These are phyloP conservation scores for Phrynocephalus versicolor DNA, from an alignment of 2,113 vertebrate genomes.

Conservation along the genomic window DNA sequence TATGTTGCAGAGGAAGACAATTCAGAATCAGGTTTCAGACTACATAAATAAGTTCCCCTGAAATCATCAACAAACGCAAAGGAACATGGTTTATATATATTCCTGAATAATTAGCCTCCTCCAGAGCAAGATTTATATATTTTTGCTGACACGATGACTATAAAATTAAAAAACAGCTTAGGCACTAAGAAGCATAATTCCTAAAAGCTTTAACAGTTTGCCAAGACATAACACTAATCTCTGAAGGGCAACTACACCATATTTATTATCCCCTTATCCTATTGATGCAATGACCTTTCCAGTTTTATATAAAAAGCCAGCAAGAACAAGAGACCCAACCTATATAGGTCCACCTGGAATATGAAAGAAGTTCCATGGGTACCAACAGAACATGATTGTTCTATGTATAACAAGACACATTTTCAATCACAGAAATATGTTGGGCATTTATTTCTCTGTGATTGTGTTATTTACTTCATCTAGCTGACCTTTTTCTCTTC, in stretches of 20 bases:
- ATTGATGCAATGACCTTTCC: no score
- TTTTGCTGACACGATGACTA: neutral
- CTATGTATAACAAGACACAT: no score
- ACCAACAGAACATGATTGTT: no score
- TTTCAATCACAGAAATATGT: no score
- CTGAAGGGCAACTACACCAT: neutral
- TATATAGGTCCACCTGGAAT: no score
- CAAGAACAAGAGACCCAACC: no score
- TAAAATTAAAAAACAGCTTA: constrained; percentile 2
- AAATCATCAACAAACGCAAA: neutral
- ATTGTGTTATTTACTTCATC: no score
- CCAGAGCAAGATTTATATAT: neutral
- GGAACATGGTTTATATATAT: neutral
- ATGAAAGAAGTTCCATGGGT: no score
- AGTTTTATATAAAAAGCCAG: no score
- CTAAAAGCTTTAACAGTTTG: neutral
- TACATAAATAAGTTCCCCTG: neutral
- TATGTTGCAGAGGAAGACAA: neutral
- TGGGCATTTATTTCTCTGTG: no score
- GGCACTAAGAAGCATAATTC: neutral
- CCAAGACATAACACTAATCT: neutral
- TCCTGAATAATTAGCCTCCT: neutral
- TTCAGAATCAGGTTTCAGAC: neutral
- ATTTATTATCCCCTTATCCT: neutral
- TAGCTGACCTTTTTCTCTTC: no score